Conservation (phyloP, 2,888 invertebrate species). For the Subacronicta megacephala region DNA sequence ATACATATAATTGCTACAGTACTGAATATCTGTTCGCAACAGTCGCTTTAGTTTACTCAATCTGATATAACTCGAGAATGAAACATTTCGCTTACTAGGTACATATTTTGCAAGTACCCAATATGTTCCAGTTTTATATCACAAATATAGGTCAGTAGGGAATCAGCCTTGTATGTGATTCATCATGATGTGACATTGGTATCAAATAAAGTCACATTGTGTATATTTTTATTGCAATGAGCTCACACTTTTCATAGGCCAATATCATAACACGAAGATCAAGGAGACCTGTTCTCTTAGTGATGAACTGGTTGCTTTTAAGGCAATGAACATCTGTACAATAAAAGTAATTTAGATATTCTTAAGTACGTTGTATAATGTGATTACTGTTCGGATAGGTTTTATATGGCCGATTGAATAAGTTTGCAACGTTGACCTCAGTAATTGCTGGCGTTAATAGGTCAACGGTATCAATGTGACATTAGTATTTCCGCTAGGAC, state of each 20-base stretch:
- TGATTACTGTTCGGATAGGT: constrained; percentile 2
- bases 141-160: constrained; percentile 23
- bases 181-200: constrained; percentile 6
- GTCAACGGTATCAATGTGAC: constrained; percentile 23
- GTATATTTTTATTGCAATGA: constrained; percentile 12
- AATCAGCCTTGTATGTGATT: constrained; percentile 9
- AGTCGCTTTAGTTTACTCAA: no score
- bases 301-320: background rate
- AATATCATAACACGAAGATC: constrained; percentile 8
- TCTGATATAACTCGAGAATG: no score
- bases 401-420: constrained; percentile 30
- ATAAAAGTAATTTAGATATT: no score
- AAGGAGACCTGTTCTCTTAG: no score
- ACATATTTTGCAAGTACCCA: constrained; percentile 10
- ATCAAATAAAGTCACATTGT: no score
- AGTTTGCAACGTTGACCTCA: constrained; percentile 28
- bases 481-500: constrained; percentile 25
- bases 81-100: no score
- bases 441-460: constrained; percentile 18
- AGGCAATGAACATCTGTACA: background rate
- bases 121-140: constrained; percentile 12
- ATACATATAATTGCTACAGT: no score
- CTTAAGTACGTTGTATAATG: no score
- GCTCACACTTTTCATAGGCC: constrained; percentile 14
- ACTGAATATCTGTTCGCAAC: no score